Conservation (phyloP, 2,888 invertebrate species). For the Eristalis intricaria region DNA sequence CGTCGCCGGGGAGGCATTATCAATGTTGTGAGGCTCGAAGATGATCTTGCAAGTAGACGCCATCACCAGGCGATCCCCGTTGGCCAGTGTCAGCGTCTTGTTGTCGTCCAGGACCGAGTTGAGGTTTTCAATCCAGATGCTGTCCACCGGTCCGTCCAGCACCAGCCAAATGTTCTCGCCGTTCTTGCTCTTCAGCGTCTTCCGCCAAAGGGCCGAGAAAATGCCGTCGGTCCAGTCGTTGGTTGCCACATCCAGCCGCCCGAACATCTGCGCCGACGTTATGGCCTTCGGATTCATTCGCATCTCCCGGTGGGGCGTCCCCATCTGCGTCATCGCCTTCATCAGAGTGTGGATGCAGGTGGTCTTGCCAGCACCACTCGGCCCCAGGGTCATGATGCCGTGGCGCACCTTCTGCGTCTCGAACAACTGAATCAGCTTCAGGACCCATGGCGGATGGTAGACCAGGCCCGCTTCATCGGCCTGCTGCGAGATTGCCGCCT, state of each 20-base stretch:
- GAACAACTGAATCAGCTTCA: conserved; percentile 97
- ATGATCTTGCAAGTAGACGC: conserved; percentile 96
- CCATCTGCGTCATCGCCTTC: conserved; percentile 93
- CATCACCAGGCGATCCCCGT: conserved; percentile 97
- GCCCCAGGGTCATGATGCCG: conserved; percentile 97
- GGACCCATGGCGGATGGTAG: conserved; percentile 96
- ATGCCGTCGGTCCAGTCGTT: conserved; percentile 99
- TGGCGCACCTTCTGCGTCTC: conserved; percentile 97
- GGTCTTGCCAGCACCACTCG: conserved; percentile 97
- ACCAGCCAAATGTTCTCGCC: conserved; percentile 97
- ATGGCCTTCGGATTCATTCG: conserved; percentile 99
- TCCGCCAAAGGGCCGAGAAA: conserved; percentile 97
- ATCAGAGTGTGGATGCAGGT: conserved; percentile 93
- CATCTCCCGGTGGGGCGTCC: conserved; percentile 94
- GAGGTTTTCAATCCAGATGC: conserved; percentile 99
- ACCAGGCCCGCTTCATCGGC: conserved; percentile 91
- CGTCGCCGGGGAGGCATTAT: conserved; percentile 98
- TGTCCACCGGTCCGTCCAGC: conserved; percentile 97
- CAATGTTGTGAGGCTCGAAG: conserved; percentile 98
- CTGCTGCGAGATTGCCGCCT: conserved; percentile 92
- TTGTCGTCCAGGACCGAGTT: conserved; percentile 98
- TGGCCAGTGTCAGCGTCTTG: conserved; percentile 96
- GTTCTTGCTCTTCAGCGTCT: conserved; percentile 93
- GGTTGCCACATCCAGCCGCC: conserved; percentile 96
- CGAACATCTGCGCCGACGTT: conserved; percentile 99